Percentiles rank a stretch among this genome's conserved stretches.
Evolutionary conservation across 2,113 vertebrate species (phyloP).

Genomic region (Illadopsis cleaveri): DNA sequence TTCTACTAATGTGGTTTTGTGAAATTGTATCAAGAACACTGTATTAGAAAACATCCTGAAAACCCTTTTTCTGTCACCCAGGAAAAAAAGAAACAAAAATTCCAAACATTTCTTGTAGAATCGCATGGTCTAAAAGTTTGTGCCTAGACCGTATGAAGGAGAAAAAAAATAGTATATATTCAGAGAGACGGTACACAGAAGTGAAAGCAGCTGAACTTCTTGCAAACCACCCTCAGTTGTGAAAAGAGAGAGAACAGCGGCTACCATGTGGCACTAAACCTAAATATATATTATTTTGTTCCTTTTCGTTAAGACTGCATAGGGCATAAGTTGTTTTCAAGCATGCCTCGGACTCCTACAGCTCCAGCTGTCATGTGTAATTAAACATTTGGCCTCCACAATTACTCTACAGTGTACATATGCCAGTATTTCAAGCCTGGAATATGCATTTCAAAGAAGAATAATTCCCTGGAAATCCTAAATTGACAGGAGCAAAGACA

Average conservation of each 20-base stretch:
- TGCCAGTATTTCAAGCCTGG: conserved; percentile 86
- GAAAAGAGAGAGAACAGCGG: conserved; percentile 60
- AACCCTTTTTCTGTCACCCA: neutral
- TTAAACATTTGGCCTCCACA: conserved; percentile 99
- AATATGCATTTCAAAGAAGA: conserved; percentile 99
- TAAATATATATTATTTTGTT: conserved; percentile 74
- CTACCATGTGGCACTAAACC: conserved; percentile 64
- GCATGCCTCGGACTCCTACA: conserved; percentile 87
- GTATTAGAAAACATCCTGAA: neutral
- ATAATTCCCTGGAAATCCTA: conserved; percentile 90
- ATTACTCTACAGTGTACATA: conserved; percentile 95
- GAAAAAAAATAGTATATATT: conserved; percentile 42
- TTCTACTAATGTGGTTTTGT: neutral
- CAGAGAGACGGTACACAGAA: conserved; percentile 50
- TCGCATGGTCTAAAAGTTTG: neutral
- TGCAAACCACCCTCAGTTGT: conserved; percentile 56
- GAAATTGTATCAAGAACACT: neutral
- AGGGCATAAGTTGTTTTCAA: conserved; percentile 85
- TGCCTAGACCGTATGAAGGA: neutral
- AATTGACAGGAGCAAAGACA: conserved; percentile 91
- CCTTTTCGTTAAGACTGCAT: conserved; percentile 76
- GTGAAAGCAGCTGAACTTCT: conserved; percentile 57
- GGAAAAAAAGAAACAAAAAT: neutral
- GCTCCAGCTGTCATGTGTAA: conserved; percentile 98
- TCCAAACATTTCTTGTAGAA: neutral